Evolutionary conservation across 2,888 invertebrate species (phyloP), one percentile per base, ranked within the genome.

Genomic region (Tenthredo mesomela): DNA sequence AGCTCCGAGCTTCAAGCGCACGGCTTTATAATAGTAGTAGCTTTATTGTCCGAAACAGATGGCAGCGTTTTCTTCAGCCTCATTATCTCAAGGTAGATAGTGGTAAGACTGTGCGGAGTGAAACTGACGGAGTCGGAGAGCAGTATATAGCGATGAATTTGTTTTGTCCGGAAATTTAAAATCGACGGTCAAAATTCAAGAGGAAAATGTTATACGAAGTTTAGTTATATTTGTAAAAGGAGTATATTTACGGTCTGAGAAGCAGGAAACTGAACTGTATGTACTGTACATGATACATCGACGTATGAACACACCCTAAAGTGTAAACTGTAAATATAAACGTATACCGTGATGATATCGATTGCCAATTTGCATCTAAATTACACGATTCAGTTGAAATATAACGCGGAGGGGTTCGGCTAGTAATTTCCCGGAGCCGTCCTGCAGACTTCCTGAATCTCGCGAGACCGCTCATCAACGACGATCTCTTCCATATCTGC

Each of bases 321-420:
- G 33, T 80, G 58, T 78, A 61, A 80, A 43, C 71, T 43, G 25
- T 54, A 77, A 9, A 25, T 50, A 47, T 33, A 54, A n/a, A n/a
- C 67, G 9, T 5, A 15, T n/a, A 33, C 33, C 47, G 29, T 3
- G 82, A 67, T n/a, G 47, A 29, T 82, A 82, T 82, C 67, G 82
- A 82, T 82, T 33, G 47, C 25, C 82, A 70, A 82, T 82, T 82
- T 82, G 47, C 67, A 82, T 82, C 47, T n/a, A 82, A 82, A 82
- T 82, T 43, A 82, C 70, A 7, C 10, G 18, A 47, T 58, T 25
- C 40, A 40, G 61, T 40, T 33, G 80, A 61, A 61, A 80, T 37
- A 80, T 80, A 80, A 80, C 80, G 80, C 33, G 80, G 9, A 54
- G n/a, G 77, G 54, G 12, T 54, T 77, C 50, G 77, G 47, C 33